phyloP scores from a whole-genome alignment of 2,113 vertebrate genomes.

The Puma concolor region DNA sequence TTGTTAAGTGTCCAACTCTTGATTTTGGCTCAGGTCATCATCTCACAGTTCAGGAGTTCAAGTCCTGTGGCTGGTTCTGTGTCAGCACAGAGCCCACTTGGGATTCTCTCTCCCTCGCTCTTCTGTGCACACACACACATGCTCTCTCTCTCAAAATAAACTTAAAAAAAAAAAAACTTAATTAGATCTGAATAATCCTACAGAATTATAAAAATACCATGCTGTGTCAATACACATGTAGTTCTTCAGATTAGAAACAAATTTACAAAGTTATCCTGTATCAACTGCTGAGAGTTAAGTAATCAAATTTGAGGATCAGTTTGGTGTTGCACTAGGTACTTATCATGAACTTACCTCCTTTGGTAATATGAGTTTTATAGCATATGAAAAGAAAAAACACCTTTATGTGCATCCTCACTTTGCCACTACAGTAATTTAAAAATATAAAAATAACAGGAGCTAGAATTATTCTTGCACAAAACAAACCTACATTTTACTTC shows the following conservation, averaged over 20 bases:
- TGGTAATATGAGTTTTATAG: slow-evolving; percentile 1
- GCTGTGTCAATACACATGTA: not conserved
- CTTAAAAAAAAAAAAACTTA: not conserved
- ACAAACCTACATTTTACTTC: slow-evolving; percentile 44
- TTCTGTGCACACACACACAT: too few relatives aligned
- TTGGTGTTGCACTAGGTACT: not conserved
- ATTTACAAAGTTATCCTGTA: slow-evolving; percentile 17
- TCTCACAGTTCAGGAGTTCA: too few relatives aligned
- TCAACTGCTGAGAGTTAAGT: not conserved
- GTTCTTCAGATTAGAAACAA: slow-evolving; percentile 26
- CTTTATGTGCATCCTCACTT: not conserved
- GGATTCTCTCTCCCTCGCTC: too few relatives aligned
- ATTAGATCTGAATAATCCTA: slow-evolving; percentile 2
- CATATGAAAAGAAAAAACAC: not conserved
- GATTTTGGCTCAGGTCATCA: too few relatives aligned
- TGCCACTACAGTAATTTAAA: slow-evolving; percentile 9
- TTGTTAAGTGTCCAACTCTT: too few relatives aligned
- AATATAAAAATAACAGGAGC: slow-evolving; percentile 43
- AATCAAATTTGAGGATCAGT: not conserved
- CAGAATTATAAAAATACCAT: not conserved
- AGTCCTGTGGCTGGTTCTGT: too few relatives aligned
- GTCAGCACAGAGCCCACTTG: too few relatives aligned
- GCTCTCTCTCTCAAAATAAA: too few relatives aligned
- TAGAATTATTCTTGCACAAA: slow-evolving; percentile 39
- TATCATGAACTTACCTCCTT: slow-evolving; percentile 30